Evolutionary conservation across 2,113 vertebrate genomes (phyloP).

Genomic region (Todiramphus saurophagus): DNA sequence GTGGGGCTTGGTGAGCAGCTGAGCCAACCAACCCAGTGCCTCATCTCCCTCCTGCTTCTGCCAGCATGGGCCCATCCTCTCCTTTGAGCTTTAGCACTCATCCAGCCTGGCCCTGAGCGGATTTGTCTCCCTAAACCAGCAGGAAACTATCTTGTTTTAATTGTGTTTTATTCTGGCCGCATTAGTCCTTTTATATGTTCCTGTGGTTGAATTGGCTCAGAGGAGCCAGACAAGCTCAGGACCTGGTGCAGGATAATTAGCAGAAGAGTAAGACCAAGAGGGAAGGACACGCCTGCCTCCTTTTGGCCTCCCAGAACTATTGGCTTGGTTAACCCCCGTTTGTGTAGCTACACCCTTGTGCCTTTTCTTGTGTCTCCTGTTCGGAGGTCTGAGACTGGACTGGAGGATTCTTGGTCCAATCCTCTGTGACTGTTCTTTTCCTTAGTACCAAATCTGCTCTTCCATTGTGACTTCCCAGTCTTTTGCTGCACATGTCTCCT

Average conservation of each 20-base stretch:
- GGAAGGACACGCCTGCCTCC: background rate
- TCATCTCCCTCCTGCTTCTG: background rate
- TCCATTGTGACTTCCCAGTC: background rate
- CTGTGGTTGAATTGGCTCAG: background rate
- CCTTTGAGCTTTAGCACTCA: background rate
- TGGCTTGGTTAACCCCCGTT: background rate
- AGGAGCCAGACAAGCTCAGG: background rate
- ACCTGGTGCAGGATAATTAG: background rate
- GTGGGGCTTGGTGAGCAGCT: background rate
- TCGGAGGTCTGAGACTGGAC: background rate
- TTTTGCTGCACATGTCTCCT: background rate
- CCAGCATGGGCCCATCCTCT: background rate
- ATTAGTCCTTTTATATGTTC: conserved; percentile 13
- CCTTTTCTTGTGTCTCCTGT: rapidly evolving
- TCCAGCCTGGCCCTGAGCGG: background rate
- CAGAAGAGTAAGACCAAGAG: background rate
- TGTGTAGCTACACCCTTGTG: background rate
- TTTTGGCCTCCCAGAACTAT: background rate
- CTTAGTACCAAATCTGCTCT: background rate
- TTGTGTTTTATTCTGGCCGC: background rate
- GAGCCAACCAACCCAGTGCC: background rate
- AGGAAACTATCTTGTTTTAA: conserved; percentile 33
- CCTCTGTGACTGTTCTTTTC: background rate
- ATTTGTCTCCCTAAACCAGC: background rate
- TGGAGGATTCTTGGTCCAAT: background rate